These are phyloP conservation scores for Acanthosoma haemorrhoidale DNA, from an alignment of 2,888 invertebrate species.

Conservation along the genomic window DNA sequence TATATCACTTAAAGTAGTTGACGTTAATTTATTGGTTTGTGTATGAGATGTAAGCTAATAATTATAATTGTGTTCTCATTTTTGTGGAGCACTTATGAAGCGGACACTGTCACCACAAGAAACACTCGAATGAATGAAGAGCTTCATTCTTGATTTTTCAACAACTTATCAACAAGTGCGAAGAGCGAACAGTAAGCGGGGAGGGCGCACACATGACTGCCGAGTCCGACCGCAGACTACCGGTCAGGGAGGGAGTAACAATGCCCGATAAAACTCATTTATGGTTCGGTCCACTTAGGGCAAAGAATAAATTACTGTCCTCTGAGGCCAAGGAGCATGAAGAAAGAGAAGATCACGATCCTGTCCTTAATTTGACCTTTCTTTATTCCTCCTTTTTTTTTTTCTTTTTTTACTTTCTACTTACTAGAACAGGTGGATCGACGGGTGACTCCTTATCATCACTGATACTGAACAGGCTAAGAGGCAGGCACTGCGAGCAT, in stretches of 20 bases:
- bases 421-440: background rate
- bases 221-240: background rate
- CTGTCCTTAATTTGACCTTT: constrained; percentile 7
- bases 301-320: constrained; percentile 12
- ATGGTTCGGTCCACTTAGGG: constrained; percentile 20
- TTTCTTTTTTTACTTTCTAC: constrained; percentile 1
- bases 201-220: background rate
- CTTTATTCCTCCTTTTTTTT: background rate
- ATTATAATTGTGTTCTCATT: too few relatives aligned
- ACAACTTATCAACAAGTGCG: background rate
- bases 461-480: background rate
- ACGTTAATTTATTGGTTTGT: too few relatives aligned
- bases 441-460: background rate
- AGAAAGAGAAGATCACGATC: constrained; percentile 26
- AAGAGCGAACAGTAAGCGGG: background rate
- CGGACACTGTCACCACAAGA: too few relatives aligned
- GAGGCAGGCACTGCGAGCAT: background rate
- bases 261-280: constrained; percentile 18
- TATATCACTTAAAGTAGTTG: too few relatives aligned
- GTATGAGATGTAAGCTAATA: too few relatives aligned
- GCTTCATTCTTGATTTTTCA: constrained; percentile 11
- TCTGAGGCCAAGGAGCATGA: constrained; percentile 1
- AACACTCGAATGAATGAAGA: too few relatives aligned
- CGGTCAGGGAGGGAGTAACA: background rate
- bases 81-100: too few relatives aligned